phyloP scores from a whole-genome alignment of 2,888 invertebrate species.

The Ophioninae sp. region DNA sequence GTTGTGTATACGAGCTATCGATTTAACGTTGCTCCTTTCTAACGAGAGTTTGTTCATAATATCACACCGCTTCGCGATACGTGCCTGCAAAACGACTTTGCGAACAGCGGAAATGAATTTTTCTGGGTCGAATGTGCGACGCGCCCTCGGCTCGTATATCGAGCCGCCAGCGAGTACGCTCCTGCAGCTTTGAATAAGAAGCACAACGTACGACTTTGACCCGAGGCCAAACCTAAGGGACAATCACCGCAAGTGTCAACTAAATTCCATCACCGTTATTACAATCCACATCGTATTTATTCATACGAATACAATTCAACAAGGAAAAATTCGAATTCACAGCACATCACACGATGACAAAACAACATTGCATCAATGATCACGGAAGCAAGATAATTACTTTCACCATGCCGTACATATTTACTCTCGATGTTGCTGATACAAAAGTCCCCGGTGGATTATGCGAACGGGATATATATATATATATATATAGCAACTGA shows the following conservation, averaged over 20 bases:
- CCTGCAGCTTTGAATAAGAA: neutral
- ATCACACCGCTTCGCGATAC: neutral
- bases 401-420: constrained; percentile 58
- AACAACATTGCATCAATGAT: constrained; percentile 61
- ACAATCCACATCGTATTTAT: constrained; percentile 20
- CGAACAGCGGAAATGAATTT: neutral
- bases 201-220: constrained; percentile 44
- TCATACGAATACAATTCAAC: neutral
- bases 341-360: constrained; percentile 39
- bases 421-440: constrained; percentile 20
- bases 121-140: neutral
- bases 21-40: constrained; percentile 48
- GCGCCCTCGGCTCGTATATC: neutral
- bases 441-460: constrained; percentile 33
- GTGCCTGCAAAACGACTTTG: neutral
- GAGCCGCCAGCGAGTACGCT: neutral
- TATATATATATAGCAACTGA: neutral
- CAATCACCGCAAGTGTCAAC: constrained; percentile 22
- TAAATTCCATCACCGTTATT: constrained; percentile 45
- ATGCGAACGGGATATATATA: neutral
- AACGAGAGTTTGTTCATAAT: constrained; percentile 44
- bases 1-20: constrained; percentile 13
- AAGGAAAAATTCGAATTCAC: constrained; percentile 17
- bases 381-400: constrained; percentile 64
- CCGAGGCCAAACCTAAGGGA: constrained; percentile 38